These are phyloP conservation scores for Rutpela maculata DNA, from an alignment of 2,888 invertebrate species.

Conservation along the genomic window DNA sequence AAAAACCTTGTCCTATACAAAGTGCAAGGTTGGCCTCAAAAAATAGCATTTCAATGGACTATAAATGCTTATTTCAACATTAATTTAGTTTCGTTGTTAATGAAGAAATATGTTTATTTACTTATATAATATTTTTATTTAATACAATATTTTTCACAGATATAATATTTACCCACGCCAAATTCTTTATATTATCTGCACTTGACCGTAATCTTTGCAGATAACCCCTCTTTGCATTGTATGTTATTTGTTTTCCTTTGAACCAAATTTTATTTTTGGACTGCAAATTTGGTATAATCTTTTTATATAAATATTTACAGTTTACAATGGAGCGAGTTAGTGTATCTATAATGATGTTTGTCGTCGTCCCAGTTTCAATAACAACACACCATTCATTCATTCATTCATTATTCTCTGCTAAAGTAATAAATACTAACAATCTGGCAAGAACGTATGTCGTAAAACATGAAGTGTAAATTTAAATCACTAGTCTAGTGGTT, in stretches of 20 bases:
- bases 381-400: background rate
- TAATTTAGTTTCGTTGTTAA: too few species aligned
- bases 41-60: too few species aligned
- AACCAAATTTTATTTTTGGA: background rate
- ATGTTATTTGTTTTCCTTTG: background rate
- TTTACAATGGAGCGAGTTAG: background rate
- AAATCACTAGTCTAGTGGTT: background rate
- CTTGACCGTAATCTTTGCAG: background rate
- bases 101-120: too few species aligned
- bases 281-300: background rate
- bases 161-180: background rate
- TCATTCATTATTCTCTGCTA: background rate
- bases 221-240: background rate
- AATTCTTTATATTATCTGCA: background rate
- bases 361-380: background rate
- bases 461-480: background rate
- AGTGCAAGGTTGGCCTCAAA: too few species aligned
- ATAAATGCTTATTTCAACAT: too few species aligned
- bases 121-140: too few species aligned
- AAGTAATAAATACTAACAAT: background rate
- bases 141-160: too few species aligned
- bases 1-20: too few species aligned
- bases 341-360: background rate
- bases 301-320: background rate
- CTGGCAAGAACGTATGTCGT: too few species aligned